A percentile compares a stretch with the other conserved stretches of the same genome.
These are phyloP conservation scores for Zapus hudsonius DNA, from an alignment of 2,113 vertebrate genomes.

Conservation along the genomic window DNA sequence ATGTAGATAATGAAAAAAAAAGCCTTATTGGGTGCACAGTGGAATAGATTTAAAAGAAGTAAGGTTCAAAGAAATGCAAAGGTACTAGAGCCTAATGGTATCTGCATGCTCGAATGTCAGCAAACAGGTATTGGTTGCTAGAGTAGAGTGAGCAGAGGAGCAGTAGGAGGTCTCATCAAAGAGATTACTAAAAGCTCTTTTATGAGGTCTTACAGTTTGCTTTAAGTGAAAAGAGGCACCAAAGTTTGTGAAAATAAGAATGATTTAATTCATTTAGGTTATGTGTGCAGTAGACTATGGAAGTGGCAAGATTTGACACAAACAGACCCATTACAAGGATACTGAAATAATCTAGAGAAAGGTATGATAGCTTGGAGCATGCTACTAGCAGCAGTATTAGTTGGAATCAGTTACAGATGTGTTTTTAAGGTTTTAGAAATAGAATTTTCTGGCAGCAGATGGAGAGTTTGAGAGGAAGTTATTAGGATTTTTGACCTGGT, in stretches of 20 bases:
- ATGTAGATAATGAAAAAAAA: conserved; percentile 22
- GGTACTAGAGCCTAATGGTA: neutral
- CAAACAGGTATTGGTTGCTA: neutral
- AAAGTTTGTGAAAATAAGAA: neutral
- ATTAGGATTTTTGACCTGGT: neutral
- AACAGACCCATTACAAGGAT: neutral
- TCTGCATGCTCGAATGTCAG: neutral
- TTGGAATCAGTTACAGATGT: neutral
- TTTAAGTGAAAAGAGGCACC: neutral
- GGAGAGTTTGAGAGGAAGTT: neutral
- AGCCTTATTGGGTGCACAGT: neutral
- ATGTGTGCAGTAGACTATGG: neutral
- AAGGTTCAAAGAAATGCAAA: neutral
- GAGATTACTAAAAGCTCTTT: neutral
- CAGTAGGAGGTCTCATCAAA: neutral
- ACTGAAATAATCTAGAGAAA: neutral
- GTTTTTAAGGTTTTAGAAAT: conserved; percentile 17
- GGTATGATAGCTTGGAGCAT: neutral
- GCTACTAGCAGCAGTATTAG: neutral
- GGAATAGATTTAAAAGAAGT: neutral
- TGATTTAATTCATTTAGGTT: neutral
- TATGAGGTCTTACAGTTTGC: neutral
- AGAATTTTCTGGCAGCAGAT: neutral
- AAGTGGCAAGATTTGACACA: neutral
- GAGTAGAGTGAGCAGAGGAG: neutral